Conservation (phyloP, 1,140 invertebrate genomes). For the Leptopilina clavipes region DNA sequence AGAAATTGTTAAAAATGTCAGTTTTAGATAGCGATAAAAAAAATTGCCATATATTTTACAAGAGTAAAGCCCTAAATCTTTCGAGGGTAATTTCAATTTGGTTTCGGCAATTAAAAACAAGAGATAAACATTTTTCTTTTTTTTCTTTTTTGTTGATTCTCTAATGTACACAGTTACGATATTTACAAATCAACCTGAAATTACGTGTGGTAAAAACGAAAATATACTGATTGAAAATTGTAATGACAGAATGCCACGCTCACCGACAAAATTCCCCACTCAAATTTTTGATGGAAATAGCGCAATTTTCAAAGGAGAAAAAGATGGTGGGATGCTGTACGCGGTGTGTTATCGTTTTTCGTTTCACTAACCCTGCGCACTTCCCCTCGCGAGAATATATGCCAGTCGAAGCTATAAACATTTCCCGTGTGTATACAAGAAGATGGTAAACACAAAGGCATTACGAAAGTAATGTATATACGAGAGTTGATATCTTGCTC, state of each 20-base stretch:
- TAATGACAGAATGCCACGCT: neutral
- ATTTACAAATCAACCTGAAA: neutral
- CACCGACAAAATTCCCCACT: slow-evolving; percentile 33
- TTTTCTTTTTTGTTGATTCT: neutral
- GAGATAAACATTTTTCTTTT: neutral
- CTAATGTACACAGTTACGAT: neutral
- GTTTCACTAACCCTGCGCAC: slow-evolving; percentile 13
- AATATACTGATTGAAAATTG: neutral
- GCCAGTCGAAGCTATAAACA: slow-evolving; percentile 25
- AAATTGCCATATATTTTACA: neutral
- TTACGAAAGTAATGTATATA: slow-evolving; percentile 52
- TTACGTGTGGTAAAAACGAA: neutral
- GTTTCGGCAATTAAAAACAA: neutral
- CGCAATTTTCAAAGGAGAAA: slow-evolving; percentile 34
- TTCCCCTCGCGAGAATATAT: neutral
- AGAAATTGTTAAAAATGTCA: no score
- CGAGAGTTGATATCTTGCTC: neutral
- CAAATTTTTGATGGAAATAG: slow-evolving; percentile 40
- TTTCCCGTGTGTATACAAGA: slow-evolving; percentile 28
- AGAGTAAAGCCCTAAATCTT: neutral
- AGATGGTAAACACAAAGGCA: slow-evolving; percentile 47
- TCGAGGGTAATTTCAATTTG: neutral
- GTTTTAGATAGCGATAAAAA: no score
- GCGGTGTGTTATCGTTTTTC: slow-evolving; percentile 35
- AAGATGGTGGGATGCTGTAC: slow-evolving; percentile 15